phyloP scores from a whole-genome alignment of 1,140 invertebrate genomes.

The Polyergus mexicanus region DNA sequence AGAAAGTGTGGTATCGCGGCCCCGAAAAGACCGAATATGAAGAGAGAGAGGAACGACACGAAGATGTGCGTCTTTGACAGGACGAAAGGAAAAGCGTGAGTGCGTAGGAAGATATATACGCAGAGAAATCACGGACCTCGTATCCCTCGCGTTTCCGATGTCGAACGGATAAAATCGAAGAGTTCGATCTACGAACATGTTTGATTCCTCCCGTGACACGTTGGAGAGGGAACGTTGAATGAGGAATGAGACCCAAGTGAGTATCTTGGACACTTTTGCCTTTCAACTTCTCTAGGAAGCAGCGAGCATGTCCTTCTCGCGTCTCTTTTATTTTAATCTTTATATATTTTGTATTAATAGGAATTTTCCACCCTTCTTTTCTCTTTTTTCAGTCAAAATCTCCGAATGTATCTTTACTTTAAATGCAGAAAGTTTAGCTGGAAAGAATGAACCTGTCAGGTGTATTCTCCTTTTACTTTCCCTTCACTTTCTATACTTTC shows the following conservation, averaged over 20 bases:
- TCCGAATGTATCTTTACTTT: not conserved
- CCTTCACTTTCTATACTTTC: not conserved
- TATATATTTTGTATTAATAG: not conserved
- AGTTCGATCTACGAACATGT: not conserved
- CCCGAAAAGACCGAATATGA: not conserved
- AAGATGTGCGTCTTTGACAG: not conserved
- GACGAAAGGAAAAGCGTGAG: not conserved
- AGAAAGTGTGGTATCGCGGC: not conserved
- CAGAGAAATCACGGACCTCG: not conserved
- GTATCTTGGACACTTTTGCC: not conserved
- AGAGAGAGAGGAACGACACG: not conserved
- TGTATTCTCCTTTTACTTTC: not conserved
- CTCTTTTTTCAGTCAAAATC: not conserved
- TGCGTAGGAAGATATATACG: not conserved
- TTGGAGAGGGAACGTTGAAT: not conserved
- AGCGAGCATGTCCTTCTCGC: not conserved
- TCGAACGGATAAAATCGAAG: not conserved
- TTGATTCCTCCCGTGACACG: not conserved
- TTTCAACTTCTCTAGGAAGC: not conserved
- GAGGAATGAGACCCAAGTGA: slow-evolving; percentile 17
- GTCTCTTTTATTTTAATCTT: not conserved
- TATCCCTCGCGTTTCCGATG: not conserved
- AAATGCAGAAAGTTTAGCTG: not conserved
- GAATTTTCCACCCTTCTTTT: not conserved
- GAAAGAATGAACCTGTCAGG: not conserved